phyloP scores from a whole-genome alignment of 2,797 vertebrate species.

The Intellagama lesueurii region DNA sequence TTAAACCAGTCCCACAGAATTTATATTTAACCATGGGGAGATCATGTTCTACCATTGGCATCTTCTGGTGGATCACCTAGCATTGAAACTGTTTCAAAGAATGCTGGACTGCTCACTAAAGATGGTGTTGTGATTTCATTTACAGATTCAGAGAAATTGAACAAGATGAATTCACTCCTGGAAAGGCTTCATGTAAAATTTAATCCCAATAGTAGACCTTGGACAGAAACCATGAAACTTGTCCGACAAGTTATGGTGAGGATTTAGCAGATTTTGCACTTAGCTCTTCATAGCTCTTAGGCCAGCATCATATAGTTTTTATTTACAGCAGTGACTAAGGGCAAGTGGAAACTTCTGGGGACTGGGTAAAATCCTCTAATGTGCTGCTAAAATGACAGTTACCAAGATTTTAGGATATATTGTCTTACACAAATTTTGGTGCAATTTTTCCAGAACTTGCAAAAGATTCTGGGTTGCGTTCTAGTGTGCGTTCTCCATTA shows the following conservation, averaged over 20 bases:
- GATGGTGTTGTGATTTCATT: conserved; percentile 31
- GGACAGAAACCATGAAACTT: conserved; percentile 96
- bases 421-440: not conserved
- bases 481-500: not conserved
- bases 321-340: too few species aligned
- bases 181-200: conserved; percentile 95
- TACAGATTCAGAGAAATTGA: conserved; percentile 91
- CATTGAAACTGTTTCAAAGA: not conserved
- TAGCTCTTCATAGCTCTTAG: not conserved
- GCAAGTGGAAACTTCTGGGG: too few species aligned
- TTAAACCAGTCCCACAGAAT: not conserved
- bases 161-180: conserved; percentile 89
- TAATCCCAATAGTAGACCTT: conserved; percentile 90
- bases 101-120: too few species aligned
- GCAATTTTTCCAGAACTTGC: not conserved
- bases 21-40: not conserved
- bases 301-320: not conserved
- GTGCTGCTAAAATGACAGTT: not conserved
- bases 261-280: not conserved
- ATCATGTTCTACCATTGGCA: not conserved
- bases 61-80: not conserved
- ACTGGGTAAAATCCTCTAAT: not conserved
- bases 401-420: not conserved
- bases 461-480: not conserved
- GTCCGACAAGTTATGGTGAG: conserved; percentile 97